Evolutionary conservation across 2,888 invertebrate genomes (phyloP).

Genomic region (Phalera bucephala): DNA sequence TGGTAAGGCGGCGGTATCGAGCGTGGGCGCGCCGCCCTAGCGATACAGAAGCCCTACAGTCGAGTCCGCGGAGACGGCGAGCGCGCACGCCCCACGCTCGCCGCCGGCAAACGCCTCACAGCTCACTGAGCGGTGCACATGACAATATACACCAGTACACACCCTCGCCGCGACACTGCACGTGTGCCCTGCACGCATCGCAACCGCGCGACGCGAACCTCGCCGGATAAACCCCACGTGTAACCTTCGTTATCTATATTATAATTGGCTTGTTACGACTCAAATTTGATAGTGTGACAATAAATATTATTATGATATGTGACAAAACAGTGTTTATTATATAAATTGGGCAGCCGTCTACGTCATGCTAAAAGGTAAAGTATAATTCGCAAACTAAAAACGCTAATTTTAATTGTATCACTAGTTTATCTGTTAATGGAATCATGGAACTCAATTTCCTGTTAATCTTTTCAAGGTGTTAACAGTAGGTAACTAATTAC

Average conservation of each 20-base stretch:
- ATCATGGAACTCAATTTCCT: slow-evolving; percentile 5
- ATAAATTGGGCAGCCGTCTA: slow-evolving; percentile 65
- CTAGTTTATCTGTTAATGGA: background rate
- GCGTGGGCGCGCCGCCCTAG: slow-evolving; percentile 79
- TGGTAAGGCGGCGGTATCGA: slow-evolving; percentile 69
- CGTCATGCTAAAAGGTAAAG: slow-evolving; percentile 74
- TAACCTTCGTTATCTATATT: slow-evolving; percentile 22
- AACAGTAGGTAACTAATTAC: slow-evolving; percentile 16
- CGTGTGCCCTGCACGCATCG: slow-evolving; percentile 29
- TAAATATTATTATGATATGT: slow-evolving; percentile 69
- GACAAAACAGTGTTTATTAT: slow-evolving; percentile 65
- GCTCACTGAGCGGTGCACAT: slow-evolving; percentile 35
- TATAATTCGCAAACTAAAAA: slow-evolving; percentile 22
- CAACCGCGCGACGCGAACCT: slow-evolving; percentile 19
- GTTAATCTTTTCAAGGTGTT: slow-evolving; percentile 13
- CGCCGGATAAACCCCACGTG: slow-evolving; percentile 16
- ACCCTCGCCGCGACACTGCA: slow-evolving; percentile 31
- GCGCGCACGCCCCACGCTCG: slow-evolving; percentile 53
- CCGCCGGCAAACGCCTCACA: slow-evolving; percentile 31
- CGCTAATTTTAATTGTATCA: slow-evolving; percentile 1
- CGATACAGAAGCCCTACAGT: slow-evolving; percentile 73
- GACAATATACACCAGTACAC: slow-evolving; percentile 33
- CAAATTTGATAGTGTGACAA: slow-evolving; percentile 53
- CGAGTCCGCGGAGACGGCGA: slow-evolving; percentile 58
- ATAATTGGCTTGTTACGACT: slow-evolving; percentile 37